Evolutionary conservation across 2,888 invertebrate genomes (phyloP), one percentile per base, ranked within the genome.

Genomic region (Sinodicranocentrus sp.): DNA sequence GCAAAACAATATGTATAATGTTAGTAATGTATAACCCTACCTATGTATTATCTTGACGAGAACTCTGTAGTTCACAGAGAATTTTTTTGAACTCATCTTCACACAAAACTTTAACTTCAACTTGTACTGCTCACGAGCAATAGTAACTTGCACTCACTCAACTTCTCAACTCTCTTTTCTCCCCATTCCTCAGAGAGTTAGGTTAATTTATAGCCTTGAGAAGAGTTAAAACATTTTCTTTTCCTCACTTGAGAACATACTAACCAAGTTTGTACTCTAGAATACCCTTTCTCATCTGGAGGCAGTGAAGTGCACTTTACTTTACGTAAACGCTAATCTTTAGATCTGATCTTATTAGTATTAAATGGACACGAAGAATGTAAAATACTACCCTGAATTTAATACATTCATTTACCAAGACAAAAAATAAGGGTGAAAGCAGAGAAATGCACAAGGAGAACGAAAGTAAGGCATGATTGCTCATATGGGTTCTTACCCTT

Each of bases 401-500:
- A 33, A 33, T 6, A 33, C n/a, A n/a, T n/a, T n/a, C n/a, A n/a
- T n/a, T n/a, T n/a, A n/a, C n/a, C n/a, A n/a, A n/a, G n/a, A n/a
- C n/a, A n/a, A n/a, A n/a, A 10, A 33, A 33, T 33, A 33, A 33
- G 28, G 13, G 63, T 28, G 63, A 63, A 63, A 63, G 39, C 33
- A 33, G 33, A 63, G 33, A 57, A 57, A 25, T 5, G 25, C 2
- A 48, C 25, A 57, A 10, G 19, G 1, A 61, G 28, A 23, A 61
- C 28, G 25, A n/a, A 57, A 17, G 21, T n/a, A 15, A 57, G 13
- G 59, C 59, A 57, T 23, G n/a, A 65, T 1, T 65, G 43, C 43
- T 10, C 13, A 5, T 54, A 19, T 13, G 17, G 17, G 1, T 48
- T 19, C 54, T 72, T 77, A 86, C 87, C 87, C 84, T 86, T 86